Evolutionary conservation across 2,888 invertebrate genomes (phyloP).

Genomic region (Andrena minutula): DNA sequence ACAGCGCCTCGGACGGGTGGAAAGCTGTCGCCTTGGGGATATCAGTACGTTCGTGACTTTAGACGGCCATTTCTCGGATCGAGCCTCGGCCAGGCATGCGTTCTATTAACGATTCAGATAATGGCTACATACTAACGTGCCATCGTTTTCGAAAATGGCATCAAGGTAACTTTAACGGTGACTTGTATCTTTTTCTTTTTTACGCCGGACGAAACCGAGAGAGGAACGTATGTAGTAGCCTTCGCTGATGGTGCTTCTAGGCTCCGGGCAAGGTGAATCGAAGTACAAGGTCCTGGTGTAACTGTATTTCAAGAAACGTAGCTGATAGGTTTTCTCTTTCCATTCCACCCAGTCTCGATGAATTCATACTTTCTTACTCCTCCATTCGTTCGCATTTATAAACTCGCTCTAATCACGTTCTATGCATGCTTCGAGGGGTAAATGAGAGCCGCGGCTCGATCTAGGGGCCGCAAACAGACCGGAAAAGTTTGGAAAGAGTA

Average conservation of each 20-base stretch:
- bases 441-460: too few species aligned
- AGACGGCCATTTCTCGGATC: neutral
- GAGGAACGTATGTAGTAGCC: slow-evolving; percentile 14
- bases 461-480: too few species aligned
- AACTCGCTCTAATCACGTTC: too few species aligned
- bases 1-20: neutral
- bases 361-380: neutral
- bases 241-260: slow-evolving; percentile 24
- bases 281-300: slow-evolving; percentile 37
- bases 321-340: neutral
- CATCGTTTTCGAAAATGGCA: slow-evolving; percentile 2
- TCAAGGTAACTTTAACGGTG: slow-evolving; percentile 13
- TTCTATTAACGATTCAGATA: slow-evolving; percentile 4
- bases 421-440: too few species aligned
- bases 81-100: neutral
- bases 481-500: too few species aligned
- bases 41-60: slow-evolving; percentile 18
- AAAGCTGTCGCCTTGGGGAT: slow-evolving; percentile 2
- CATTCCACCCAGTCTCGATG: neutral
- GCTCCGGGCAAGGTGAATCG: slow-evolving; percentile 12
- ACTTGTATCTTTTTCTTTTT: slow-evolving; percentile 9
- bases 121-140: neutral
- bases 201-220: slow-evolving; percentile 10
- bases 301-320: slow-evolving; percentile 27
- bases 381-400: too few species aligned